A percentile compares a stretch with the other conserved stretches of the same genome.
phyloP scores from a whole-genome alignment of 2,113 vertebrate genomes.

The Aegithalos caudatus region DNA sequence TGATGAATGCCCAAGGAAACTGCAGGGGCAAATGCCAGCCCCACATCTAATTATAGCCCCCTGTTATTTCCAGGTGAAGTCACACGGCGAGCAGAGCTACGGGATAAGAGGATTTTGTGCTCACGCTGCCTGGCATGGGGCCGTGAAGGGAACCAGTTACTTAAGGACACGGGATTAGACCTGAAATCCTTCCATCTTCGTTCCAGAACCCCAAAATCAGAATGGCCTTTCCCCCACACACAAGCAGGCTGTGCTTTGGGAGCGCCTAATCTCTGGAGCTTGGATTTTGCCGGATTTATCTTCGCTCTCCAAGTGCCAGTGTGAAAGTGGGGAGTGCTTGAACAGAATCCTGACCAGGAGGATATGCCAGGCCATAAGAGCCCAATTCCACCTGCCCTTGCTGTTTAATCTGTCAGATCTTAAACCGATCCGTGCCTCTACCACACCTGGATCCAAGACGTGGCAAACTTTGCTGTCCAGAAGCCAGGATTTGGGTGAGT shows the following conservation, averaged over 20 bases:
- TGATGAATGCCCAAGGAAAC: accelerated
- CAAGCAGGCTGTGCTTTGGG: background rate
- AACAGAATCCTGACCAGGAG: background rate
- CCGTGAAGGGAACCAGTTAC: background rate
- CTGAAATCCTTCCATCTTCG: background rate
- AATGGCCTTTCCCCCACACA: accelerated
- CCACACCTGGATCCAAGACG: background rate
- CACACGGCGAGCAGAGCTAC: background rate
- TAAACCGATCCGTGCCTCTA: background rate
- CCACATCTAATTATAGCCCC: background rate
- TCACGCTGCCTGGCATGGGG: background rate
- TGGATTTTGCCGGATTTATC: background rate
- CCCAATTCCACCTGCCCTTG: background rate
- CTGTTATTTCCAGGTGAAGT: slow-evolving; percentile 23
- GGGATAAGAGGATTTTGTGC: slow-evolving; percentile 11
- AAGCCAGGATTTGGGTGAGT: background rate
- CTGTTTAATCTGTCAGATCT: background rate
- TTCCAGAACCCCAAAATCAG: background rate
- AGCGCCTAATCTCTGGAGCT: background rate
- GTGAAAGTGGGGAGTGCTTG: background rate
- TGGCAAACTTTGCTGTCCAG: background rate
- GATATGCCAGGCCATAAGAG: background rate
- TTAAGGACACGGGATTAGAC: background rate
- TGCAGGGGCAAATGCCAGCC: background rate
- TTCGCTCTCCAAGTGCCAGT: accelerated